Conservation (phyloP, 23 tunicate genomes). For the Botrylloides violaceus region DNA sequence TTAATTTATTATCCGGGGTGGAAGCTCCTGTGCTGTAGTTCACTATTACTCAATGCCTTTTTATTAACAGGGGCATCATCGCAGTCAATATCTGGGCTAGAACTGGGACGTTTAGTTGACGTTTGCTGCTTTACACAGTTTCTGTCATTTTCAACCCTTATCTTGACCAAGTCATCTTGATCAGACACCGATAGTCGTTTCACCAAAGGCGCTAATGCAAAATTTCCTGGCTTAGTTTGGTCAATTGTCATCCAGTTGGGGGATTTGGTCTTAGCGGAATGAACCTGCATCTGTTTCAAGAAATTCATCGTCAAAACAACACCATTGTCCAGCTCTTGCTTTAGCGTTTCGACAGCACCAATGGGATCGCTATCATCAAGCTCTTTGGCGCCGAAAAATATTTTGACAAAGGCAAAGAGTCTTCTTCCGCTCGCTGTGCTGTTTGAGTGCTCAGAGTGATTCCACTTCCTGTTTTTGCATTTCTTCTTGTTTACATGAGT, state of each 20-base stretch:
- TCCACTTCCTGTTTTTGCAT: neutral
- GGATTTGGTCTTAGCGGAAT: neutral
- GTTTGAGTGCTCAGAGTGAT: neutral
- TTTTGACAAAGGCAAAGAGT: neutral
- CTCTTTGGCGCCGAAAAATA: neutral
- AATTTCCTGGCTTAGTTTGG: neutral
- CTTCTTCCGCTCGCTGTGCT: neutral
- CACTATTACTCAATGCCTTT: neutral
- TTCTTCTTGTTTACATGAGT: neutral
- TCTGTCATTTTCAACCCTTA: neutral
- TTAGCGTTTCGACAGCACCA: neutral
- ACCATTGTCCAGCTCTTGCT: neutral
- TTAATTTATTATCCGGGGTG: neutral
- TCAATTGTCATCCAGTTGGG: neutral
- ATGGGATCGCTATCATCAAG: neutral
- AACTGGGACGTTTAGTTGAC: slow-evolving; percentile 1
- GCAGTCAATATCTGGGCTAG: neutral
- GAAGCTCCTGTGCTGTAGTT: neutral
- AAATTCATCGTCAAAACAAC: neutral
- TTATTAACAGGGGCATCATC: slow-evolving; percentile 10
- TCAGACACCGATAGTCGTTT: slow-evolving; percentile 18
- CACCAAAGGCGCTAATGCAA: slow-evolving; percentile 3
- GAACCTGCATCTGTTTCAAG: neutral
- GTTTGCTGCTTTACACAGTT: neutral
- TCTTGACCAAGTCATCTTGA: neutral